phyloP scores from a whole-genome alignment of 2,888 invertebrate genomes.

The Venusia cambrica region DNA sequence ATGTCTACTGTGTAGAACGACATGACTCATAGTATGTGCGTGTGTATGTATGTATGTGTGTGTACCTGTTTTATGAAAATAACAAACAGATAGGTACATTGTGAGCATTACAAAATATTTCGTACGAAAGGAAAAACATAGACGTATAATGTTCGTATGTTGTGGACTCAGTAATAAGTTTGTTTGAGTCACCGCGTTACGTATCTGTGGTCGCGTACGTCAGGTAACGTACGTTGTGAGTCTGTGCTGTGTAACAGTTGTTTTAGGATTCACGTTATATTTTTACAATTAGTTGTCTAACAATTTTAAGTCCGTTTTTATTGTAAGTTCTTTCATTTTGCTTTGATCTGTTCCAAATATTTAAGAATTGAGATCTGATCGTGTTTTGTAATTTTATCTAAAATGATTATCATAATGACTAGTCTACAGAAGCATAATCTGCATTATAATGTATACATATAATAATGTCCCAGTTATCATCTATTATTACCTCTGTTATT shows the following conservation, averaged over 20 bases:
- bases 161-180: slow-evolving; percentile 54
- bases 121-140: slow-evolving; percentile 5
- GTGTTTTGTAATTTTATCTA: slow-evolving; percentile 39
- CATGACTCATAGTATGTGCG: slow-evolving; percentile 56
- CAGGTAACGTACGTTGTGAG: no score
- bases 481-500: slow-evolving; percentile 71
- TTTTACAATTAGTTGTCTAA: slow-evolving; percentile 70
- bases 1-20: slow-evolving; percentile 81
- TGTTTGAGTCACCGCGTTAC: slow-evolving; percentile 50
- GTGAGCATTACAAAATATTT: slow-evolving; percentile 2
- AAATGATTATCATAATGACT: slow-evolving; percentile 24
- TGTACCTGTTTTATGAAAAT: slow-evolving; percentile 4
- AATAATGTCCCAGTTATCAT: slow-evolving; percentile 57
- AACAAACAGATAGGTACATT: no score
- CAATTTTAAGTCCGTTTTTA: slow-evolving; percentile 64
- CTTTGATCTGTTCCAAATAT: slow-evolving; percentile 75
- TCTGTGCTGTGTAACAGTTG: slow-evolving; percentile 75
- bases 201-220: no score
- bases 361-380: slow-evolving; percentile 63
- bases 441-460: no score
- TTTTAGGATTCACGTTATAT: slow-evolving; percentile 61
- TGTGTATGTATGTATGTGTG: slow-evolving; percentile 47
- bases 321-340: slow-evolving; percentile 75
- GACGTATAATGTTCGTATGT: slow-evolving; percentile 40
- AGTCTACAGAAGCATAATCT: slow-evolving; percentile 22